Percentiles rank a stretch among this genome's conserved stretches.
Conservation (phyloP, 1,140 invertebrate species). For the Trichonephila inaurata region DNA sequence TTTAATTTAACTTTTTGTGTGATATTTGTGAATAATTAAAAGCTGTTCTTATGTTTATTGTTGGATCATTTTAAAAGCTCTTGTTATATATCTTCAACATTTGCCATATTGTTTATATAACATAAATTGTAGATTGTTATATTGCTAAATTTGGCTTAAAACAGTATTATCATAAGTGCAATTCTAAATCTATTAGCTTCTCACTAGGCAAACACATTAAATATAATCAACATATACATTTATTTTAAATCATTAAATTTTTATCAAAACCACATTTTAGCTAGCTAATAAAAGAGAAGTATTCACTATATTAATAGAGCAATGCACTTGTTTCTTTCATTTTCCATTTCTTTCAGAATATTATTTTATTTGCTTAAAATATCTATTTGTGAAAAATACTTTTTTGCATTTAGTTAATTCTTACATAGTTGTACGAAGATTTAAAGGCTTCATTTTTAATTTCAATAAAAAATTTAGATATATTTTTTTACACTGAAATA, state of each 20-base stretch:
- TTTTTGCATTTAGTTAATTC: neutral
- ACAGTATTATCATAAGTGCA: constrained; percentile 1
- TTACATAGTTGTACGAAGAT: neutral
- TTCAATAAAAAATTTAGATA: neutral
- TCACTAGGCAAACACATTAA: neutral
- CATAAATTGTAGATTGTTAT: no score
- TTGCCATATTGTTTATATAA: no score
- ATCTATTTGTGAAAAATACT: neutral
- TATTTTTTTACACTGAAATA: no score
- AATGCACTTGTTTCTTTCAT: neutral
- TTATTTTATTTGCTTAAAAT: neutral
- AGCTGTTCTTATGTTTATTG: no score
- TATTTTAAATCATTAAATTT: neutral
- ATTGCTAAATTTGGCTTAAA: neutral
- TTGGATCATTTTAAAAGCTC: no score
- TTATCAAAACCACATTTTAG: neutral
- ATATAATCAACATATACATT: neutral
- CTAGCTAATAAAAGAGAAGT: neutral
- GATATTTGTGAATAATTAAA: no score
- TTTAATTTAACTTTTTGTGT: no score
- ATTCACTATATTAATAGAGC: neutral
- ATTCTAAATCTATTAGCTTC: neutral
- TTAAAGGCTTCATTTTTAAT: neutral
- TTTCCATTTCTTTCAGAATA: neutral
- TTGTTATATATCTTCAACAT: no score